Conservation (phyloP, 2,797 vertebrate genomes). For the Neosilurus mollespiculum region DNA sequence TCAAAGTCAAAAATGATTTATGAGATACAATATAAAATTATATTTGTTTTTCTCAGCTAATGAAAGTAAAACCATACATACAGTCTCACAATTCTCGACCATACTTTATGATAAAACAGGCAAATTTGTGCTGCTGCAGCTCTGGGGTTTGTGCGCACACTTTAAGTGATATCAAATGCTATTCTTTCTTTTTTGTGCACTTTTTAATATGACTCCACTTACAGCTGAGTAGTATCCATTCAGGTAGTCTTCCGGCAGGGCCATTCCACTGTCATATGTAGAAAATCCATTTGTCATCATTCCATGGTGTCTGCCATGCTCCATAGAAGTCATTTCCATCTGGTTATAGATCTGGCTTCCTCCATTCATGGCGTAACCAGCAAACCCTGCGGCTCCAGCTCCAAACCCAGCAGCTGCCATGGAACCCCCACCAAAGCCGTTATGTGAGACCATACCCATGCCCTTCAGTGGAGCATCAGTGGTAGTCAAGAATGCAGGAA, state of each 20-base stretch:
- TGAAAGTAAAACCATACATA: background rate
- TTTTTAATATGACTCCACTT: constrained; percentile 31
- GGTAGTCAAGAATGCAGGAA: constrained; percentile 43
- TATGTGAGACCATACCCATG: fast-evolving
- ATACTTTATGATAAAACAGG: background rate
- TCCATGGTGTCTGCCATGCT: constrained; percentile 30
- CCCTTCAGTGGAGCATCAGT: background rate
- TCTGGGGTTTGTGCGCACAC: background rate
- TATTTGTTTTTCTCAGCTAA: background rate
- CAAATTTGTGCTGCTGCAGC: background rate
- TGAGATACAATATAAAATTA: background rate
- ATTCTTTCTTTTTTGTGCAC: background rate
- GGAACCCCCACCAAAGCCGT: background rate
- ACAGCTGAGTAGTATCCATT: constrained; percentile 69
- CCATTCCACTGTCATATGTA: constrained; percentile 58
- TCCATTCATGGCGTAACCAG: constrained; percentile 11
- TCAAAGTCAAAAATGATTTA: background rate
- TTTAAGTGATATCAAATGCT: too few species aligned
- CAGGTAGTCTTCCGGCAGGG: constrained; percentile 61
- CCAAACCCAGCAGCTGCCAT: background rate
- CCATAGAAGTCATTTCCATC: constrained; percentile 1
- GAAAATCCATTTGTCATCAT: constrained; percentile 41
- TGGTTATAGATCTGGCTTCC: background rate
- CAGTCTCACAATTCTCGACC: background rate
- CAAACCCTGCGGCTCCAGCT: background rate